Evolutionary conservation across 2,113 vertebrate species (phyloP).

Genomic region (Gobius niger): DNA sequence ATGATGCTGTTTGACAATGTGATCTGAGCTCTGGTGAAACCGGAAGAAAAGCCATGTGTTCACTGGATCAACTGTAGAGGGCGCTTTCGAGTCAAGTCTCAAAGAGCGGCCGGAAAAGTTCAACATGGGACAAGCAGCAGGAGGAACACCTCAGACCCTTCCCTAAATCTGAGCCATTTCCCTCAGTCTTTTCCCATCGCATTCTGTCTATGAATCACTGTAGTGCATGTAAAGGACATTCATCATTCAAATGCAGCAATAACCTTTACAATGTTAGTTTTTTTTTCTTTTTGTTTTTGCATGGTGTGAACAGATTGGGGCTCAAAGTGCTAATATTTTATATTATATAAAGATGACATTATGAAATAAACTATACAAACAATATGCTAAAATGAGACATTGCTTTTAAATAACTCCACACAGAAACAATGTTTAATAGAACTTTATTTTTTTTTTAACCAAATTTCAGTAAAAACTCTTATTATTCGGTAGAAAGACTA

Average conservation of each 20-base stretch:
- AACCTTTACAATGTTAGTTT: constrained; percentile 19
- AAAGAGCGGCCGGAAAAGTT: neutral
- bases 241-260: constrained; percentile 40
- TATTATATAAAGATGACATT: constrained; percentile 5
- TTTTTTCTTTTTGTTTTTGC: constrained; percentile 28
- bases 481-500: constrained; percentile 67
- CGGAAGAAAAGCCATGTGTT: neutral
- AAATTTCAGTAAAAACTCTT: constrained; percentile 75
- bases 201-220: neutral
- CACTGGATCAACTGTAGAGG: constrained; percentile 9
- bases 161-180: neutral
- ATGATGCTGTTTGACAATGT: constrained; percentile 92
- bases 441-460: constrained; percentile 73
- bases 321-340: constrained; percentile 33
- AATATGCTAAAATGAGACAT: constrained; percentile 24
- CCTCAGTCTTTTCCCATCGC: too few relatives aligned
- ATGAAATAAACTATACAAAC: constrained; percentile 43
- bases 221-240: constrained; percentile 25
- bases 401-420: constrained; percentile 12
- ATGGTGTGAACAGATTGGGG: constrained; percentile 30
- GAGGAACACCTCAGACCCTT: neutral
- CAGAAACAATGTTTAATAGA: constrained; percentile 57
- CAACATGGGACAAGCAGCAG: neutral
- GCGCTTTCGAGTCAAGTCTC: neutral
- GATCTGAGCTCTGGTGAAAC: constrained; percentile 74